Evolutionary conservation across 2,113 vertebrate species (phyloP).

Genomic region (Bubalus kerabau): DNA sequence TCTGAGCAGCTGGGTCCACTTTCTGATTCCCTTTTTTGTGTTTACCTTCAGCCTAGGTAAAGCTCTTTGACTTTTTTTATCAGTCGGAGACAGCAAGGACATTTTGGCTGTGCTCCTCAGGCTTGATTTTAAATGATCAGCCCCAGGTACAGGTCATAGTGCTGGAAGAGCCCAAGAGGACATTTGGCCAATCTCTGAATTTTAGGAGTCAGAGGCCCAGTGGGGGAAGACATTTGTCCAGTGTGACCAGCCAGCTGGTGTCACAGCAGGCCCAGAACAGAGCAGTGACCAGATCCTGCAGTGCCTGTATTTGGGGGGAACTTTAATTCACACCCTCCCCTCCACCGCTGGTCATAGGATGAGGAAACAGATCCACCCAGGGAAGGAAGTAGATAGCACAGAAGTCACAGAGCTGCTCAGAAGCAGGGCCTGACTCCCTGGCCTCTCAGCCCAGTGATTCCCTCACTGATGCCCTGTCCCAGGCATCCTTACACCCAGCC

Average conservation of each 20-base stretch:
- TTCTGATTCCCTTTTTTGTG: not conserved
- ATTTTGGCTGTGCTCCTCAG: not conserved
- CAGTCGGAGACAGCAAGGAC: not conserved
- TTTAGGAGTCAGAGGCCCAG: not conserved
- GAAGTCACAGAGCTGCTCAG: not conserved
- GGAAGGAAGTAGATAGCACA: not conserved
- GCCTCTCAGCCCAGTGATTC: not conserved
- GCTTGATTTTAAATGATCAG: not conserved
- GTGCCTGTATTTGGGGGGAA: not conserved
- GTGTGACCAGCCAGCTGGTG: not conserved
- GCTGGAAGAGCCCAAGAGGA: not conserved
- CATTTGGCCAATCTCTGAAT: not conserved
- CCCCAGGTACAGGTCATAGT: not conserved
- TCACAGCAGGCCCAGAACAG: not conserved
- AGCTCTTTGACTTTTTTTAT: not conserved
- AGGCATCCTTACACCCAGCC: not conserved
- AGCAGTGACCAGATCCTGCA: not conserved
- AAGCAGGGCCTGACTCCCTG: not conserved
- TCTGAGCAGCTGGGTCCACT: not conserved
- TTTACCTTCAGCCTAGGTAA: not conserved
- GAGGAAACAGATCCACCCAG: not conserved
- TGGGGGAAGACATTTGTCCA: not conserved
- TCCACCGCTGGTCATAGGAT: not conserved
- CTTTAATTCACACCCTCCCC: not conserved
- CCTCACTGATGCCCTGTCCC: not conserved